Evolutionary conservation across 2,797 vertebrate genomes (phyloP), one percentile per base, ranked within the genome.

Genomic region (Centroberyx gerrardi): DNA sequence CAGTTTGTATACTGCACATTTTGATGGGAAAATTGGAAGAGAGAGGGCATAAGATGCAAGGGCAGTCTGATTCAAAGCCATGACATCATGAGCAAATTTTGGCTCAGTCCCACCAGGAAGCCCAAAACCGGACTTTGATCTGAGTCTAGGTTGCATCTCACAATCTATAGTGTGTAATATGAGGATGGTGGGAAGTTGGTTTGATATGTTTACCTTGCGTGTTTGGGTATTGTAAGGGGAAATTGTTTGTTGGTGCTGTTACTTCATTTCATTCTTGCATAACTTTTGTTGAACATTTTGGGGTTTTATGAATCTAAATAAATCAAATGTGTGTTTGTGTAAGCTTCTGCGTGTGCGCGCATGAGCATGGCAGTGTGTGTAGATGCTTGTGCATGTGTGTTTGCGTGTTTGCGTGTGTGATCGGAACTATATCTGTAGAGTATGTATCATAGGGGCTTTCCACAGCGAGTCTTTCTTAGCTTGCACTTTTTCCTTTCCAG

Each of bases 281-380:
- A 58, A 72, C 79, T 83, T 87, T 86, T 92, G 88, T 91, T 90
- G 71, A 90, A 90, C 84, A 78, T 88, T 90, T 90, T 83, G 81
- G 72, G 87, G 89, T 86, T 89, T 86, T 85, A 86, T 78, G 54
- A 80, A 73, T 81, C 73, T 80, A 92, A 92, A 90, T 90, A 90
- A 88, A 92, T 89, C 85, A 81, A 83, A 84, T 70, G 72, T 85
- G 70, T 88, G 86, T 92, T 84, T 88, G 85, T 87, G 79, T 83
- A 85, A 86, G 81, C 82, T 88, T 75, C 80, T 87, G 82, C 69
- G 3, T 88, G 76, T 83, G 73, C 84, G 81, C 70, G 87, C 69
- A 73, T 68, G 60, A 84, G 76, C 80, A 64, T 78, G 71, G 82
- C 27, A 17, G 65, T 78, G 80, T 83, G 78, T 80, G 71, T 86